Conservation (phyloP, 2,888 invertebrate species). For the Drosophila prolongata region DNA sequence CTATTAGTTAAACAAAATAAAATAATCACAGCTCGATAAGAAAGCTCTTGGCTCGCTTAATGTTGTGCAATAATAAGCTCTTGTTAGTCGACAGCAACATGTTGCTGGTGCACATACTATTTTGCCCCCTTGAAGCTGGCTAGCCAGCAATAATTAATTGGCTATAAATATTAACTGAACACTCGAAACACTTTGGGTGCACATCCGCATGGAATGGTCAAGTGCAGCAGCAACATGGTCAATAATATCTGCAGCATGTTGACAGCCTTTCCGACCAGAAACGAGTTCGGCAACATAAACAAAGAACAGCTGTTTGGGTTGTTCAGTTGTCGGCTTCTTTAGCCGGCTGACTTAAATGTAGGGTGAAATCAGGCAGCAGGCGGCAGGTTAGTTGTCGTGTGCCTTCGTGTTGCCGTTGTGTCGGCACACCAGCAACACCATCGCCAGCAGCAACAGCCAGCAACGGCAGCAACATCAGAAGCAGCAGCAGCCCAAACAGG, state of each 20-base stretch:
- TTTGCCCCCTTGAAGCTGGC: constrained; percentile 30
- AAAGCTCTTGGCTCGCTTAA: constrained; percentile 55
- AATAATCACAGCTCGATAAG: constrained; percentile 49
- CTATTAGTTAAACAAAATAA: no score
- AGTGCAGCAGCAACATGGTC: constrained; percentile 38
- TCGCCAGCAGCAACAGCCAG: constrained; percentile 31
- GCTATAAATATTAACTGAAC: constrained; percentile 53
- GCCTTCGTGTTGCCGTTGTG: constrained; percentile 39
- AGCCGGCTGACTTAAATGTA: constrained; percentile 71
- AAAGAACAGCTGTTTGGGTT: constrained; percentile 74
- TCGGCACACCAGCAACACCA: constrained; percentile 26
- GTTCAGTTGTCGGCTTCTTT: constrained; percentile 41
- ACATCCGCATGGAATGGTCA: constrained; percentile 37
- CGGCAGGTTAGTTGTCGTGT: constrained; percentile 32
- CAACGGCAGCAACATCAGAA: constrained; percentile 37
- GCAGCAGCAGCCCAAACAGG: constrained; percentile 69
- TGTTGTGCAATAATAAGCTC: constrained; percentile 51
- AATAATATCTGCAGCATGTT: constrained; percentile 48
- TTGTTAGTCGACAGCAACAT: constrained; percentile 29
- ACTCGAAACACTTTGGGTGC: constrained; percentile 49
- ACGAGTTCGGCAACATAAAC: constrained; percentile 75
- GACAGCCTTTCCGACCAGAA: constrained; percentile 40
- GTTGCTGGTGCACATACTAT: constrained; percentile 36
- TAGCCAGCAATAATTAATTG: constrained; percentile 28
- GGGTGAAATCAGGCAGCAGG: constrained; percentile 71